These are phyloP conservation scores for Cheilosia soror DNA, from an alignment of 2,888 invertebrate genomes.

Conservation along the genomic window DNA sequence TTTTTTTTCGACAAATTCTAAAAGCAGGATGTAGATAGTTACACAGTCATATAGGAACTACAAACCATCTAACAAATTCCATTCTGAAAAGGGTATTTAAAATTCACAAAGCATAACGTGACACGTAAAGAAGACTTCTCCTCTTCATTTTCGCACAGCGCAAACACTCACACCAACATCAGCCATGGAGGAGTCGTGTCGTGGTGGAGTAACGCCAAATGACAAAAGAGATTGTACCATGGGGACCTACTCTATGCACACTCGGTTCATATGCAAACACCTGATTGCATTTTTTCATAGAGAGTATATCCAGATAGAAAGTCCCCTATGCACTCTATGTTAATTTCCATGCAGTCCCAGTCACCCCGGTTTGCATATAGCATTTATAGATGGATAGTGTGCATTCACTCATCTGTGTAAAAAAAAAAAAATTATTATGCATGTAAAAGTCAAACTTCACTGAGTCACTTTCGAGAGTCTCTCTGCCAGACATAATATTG, in stretches of 20 bases:
- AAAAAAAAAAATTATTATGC: constrained; percentile 3
- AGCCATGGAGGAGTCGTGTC: background rate
- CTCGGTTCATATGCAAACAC: constrained; percentile 67
- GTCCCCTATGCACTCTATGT: constrained; percentile 56
- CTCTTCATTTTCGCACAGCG: constrained; percentile 51
- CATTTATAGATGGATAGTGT: background rate
- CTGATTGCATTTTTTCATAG: constrained; percentile 68
- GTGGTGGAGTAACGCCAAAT: constrained; percentile 48
- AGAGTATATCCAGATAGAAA: constrained; percentile 58
- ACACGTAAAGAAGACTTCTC: constrained; percentile 63
- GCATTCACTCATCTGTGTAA: constrained; percentile 57
- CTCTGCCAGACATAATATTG: background rate
- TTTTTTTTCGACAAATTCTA: background rate
- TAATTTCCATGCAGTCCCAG: constrained; percentile 66
- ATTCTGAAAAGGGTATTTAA: constrained; percentile 59
- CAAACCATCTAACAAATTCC: constrained; percentile 57
- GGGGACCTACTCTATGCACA: constrained; percentile 60
- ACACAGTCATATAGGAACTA: background rate
- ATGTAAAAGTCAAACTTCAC: constrained; percentile 38
- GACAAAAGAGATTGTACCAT: constrained; percentile 68
- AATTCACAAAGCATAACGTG: constrained; percentile 73
- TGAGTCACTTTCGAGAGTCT: constrained; percentile 58
- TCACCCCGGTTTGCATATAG: constrained; percentile 33
- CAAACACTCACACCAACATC: constrained; percentile 15
- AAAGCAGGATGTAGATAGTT: constrained; percentile 37